Evolutionary conservation across 2,797 vertebrate genomes (phyloP).

Genomic region (Tenualosa ilisha): DNA sequence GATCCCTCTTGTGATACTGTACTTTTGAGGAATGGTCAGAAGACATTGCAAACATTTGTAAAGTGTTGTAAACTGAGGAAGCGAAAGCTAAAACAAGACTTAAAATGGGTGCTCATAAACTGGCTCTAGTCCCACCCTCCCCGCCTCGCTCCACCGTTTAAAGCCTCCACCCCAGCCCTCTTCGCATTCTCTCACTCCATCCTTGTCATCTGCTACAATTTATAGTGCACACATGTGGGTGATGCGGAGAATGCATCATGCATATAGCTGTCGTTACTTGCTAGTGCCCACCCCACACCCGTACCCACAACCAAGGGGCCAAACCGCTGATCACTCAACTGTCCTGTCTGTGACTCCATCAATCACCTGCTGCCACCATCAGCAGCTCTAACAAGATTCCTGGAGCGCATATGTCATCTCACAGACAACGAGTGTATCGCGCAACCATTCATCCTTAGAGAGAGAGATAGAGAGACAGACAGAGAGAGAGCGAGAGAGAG

Average conservation of each 20-base stretch:
- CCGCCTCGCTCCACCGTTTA: background rate
- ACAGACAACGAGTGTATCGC: background rate
- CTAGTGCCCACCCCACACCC: constrained; percentile 12
- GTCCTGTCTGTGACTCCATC: background rate
- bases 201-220: constrained; percentile 41
- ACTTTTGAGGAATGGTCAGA: background rate
- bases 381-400: background rate
- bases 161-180: background rate
- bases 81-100: background rate
- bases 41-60: background rate
- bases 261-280: constrained; percentile 38
- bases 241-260: constrained; percentile 38
- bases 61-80: background rate
- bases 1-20: background rate
- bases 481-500: background rate
- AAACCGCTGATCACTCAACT: constrained; percentile 10
- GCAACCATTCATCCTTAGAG: background rate
- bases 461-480: background rate
- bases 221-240: constrained; percentile 40
- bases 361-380: background rate
- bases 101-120: background rate
- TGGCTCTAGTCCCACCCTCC: background rate
- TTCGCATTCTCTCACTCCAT: background rate
- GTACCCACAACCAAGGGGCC: background rate
- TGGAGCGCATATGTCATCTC: background rate